These are phyloP conservation scores for Cheilinus undulatus DNA, from an alignment of 2,113 vertebrate genomes.

Conservation along the genomic window DNA sequence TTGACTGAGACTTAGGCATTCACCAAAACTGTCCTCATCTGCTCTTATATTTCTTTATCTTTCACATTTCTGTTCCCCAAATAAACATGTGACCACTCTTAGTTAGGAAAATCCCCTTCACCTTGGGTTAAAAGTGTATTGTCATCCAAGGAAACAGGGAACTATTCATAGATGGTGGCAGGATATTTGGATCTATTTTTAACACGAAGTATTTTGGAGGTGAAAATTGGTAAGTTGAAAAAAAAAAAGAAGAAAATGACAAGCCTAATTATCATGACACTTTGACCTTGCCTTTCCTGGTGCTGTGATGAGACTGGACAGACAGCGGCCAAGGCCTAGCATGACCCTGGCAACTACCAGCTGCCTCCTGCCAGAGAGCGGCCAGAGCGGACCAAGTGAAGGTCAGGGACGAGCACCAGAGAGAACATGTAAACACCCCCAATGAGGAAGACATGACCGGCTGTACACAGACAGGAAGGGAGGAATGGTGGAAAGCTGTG, in stretches of 20 bases:
- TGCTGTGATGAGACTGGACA: conserved; percentile 54
- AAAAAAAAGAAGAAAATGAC: background rate
- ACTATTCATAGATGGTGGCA: background rate
- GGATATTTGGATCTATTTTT: background rate
- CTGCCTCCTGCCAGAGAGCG: conserved; percentile 67
- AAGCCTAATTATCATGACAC: conserved; percentile 25
- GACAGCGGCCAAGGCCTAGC: conserved; percentile 70
- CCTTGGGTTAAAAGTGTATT: background rate
- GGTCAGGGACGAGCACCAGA: conserved; percentile 68
- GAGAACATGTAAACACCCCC: conserved; percentile 55
- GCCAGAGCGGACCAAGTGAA: conserved; percentile 62
- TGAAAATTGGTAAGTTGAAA: background rate
- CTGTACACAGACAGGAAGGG: conserved; percentile 17
- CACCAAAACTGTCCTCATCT: too few species aligned
- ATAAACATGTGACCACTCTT: background rate
- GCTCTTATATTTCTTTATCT: too few species aligned
- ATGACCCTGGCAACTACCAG: conserved; percentile 74
- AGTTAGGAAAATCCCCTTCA: background rate
- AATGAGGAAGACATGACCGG: conserved; percentile 31
- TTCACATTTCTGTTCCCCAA: background rate
- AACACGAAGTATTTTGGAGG: background rate
- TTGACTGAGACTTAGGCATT: too few species aligned
- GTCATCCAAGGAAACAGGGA: background rate
- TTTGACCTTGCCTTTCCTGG: conserved; percentile 73
- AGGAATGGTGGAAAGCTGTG: background rate